These are phyloP conservation scores for Spondyliosoma cantharus DNA, from an alignment of 2,797 vertebrate species.

Conservation along the genomic window DNA sequence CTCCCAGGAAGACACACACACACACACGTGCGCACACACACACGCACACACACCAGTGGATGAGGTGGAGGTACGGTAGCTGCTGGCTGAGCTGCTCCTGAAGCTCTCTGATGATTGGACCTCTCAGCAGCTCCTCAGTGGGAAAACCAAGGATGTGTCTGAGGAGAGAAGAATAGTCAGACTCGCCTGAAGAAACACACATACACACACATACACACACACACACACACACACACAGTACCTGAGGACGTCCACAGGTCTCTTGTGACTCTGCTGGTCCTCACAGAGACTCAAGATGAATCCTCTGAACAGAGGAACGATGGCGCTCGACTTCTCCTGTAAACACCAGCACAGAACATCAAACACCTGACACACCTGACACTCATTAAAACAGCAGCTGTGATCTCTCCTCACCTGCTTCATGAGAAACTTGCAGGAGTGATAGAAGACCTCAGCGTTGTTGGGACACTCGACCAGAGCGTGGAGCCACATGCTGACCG, in stretches of 20 bases:
- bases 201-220: too few relatives aligned
- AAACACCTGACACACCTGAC: too few relatives aligned
- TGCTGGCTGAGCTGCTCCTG: slow-evolving; percentile 87
- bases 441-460: slow-evolving; percentile 90
- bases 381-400: too few relatives aligned
- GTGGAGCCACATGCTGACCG: slow-evolving; percentile 86
- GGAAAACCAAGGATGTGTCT: slow-evolving; percentile 92
- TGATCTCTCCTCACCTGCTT: slow-evolving; percentile 84
- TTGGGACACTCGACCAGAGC: slow-evolving; percentile 87
- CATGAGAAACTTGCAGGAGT: slow-evolving; percentile 90
- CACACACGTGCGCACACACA: background rate
- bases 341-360: too few relatives aligned
- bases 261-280: slow-evolving; percentile 80
- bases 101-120: slow-evolving; percentile 84
- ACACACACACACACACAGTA: slow-evolving; percentile 62
- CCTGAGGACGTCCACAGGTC: slow-evolving; percentile 89
- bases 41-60: slow-evolving; percentile 82
- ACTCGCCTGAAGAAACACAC: background rate
- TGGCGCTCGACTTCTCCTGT: slow-evolving; percentile 85
- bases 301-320: slow-evolving; percentile 88
- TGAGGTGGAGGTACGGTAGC: slow-evolving; percentile 90
- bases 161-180: slow-evolving; percentile 9
- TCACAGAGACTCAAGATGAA: slow-evolving; percentile 92
- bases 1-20: too few relatives aligned
- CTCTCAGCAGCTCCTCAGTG: slow-evolving; percentile 83